phyloP scores from a whole-genome alignment of 2,113 vertebrate species.

The Pampusana beccarii region DNA sequence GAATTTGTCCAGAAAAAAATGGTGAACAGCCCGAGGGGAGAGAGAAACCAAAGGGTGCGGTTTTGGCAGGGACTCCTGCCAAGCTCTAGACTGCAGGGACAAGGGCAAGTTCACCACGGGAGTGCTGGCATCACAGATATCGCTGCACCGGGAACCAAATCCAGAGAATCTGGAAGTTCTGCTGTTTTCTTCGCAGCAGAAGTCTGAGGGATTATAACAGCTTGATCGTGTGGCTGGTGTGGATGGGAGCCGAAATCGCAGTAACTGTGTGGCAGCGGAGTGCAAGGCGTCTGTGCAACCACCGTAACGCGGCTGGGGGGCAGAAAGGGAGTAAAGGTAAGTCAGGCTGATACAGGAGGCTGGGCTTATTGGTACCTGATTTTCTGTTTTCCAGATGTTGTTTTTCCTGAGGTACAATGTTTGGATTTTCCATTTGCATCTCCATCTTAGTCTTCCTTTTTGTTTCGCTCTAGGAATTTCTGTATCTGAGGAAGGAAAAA shows the following conservation, averaged over 20 bases:
- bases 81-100: neutral
- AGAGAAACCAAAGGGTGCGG: neutral
- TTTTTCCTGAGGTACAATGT: neutral
- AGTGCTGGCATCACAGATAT: neutral
- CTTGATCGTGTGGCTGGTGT: neutral
- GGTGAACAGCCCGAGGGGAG: neutral
- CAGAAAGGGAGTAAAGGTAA: neutral
- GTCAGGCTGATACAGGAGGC: neutral
- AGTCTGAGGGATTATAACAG: neutral
- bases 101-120: neutral
- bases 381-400: rapidly evolving
- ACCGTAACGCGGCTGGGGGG: neutral
- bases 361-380: neutral
- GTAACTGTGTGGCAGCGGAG: neutral
- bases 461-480: neutral
- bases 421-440: neutral
- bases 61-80: neutral
- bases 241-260: neutral
- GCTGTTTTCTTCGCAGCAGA: neutral
- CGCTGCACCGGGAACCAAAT: neutral
- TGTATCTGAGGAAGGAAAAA: neutral
- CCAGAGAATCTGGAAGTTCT: neutral
- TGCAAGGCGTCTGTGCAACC: neutral
- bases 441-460: neutral
- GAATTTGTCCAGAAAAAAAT: neutral